Evolutionary conservation across 2,888 invertebrate species (phyloP), one percentile per base, ranked within the genome.

Genomic region (Eristalinus sepulchralis): DNA sequence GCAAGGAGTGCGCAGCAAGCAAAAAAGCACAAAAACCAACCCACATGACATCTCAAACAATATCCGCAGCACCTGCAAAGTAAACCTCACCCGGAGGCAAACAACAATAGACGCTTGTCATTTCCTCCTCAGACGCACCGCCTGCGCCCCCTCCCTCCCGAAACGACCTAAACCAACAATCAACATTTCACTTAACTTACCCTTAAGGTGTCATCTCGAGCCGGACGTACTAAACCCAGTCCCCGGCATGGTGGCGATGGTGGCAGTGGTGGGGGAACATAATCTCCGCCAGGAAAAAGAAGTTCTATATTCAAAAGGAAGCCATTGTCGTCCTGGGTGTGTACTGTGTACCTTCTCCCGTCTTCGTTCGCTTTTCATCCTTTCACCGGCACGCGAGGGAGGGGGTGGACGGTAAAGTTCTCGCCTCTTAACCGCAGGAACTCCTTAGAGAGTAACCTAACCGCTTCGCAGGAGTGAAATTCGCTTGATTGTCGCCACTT

Each of bases 161-260:
- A 79, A 72, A 47, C 77, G 77, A 79, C 86, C 82, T 86, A 83
- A 86, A 86, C 86, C 66, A 83, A 86, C 86, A 86, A 83, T 82
- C 83, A 83, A 83, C 82, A 86, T 79, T 86, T 83, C 86, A 86
- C 86, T 86, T 86, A 82, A 82, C 86, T 83, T 86, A 78, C 83
- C 83, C 86, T 83, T 62, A 71, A 86, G 86, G 86, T 83, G 86
- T 83, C 86, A 86, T 86, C 83, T 59, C 75, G 24, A 71, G 70
- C 68, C 71, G 78, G 78, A 79, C 70, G 55, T 57, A 64, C 68
- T 70, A 70, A 72, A 39, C 55, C 33, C 59, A 64, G 68, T 17
- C 17, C 47, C 47, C 47, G 8, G 47, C 17, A 8, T n/a, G n/a
- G 17, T 17, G 47, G 20, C 13, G 20, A 5, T 47, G 60, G 31